Conservation (phyloP, 2,797 vertebrate genomes). For the Austrolebias charrua region DNA sequence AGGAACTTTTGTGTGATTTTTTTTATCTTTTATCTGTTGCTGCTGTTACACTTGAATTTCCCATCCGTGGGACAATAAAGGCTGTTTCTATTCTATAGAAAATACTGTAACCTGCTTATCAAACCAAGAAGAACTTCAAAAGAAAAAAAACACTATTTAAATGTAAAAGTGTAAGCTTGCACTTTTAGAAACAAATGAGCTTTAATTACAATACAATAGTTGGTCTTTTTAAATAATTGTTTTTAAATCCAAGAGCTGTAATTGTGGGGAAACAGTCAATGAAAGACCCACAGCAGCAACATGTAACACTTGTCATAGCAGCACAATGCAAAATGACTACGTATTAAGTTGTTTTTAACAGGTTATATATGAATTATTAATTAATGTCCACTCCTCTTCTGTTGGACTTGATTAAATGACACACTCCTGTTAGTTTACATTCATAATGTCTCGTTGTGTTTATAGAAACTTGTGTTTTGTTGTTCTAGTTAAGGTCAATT, state of each 20-base stretch:
- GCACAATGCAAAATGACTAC: slow-evolving; percentile 6
- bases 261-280: neutral
- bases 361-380: slow-evolving; percentile 1
- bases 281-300: slow-evolving; percentile 13
- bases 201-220: too few relatives aligned
- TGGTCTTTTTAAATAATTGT: too few relatives aligned
- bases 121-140: too few relatives aligned
- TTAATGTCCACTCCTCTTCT: neutral
- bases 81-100: too few relatives aligned
- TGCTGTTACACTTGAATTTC: too few relatives aligned
- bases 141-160: too few relatives aligned
- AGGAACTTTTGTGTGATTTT: too few relatives aligned
- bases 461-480: slow-evolving; percentile 4
- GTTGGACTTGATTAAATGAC: neutral
- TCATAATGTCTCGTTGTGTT: slow-evolving; percentile 35
- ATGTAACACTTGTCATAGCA: slow-evolving; percentile 11
- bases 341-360: slow-evolving; percentile 1
- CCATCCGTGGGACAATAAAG: too few relatives aligned
- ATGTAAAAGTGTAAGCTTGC: too few relatives aligned
- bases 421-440: slow-evolving; percentile 10
- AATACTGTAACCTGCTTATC: too few relatives aligned
- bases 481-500: neutral
- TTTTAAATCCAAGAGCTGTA: neutral
- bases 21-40: too few relatives aligned
- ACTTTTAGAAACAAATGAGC: too few relatives aligned